Conservation (phyloP, 2,797 vertebrate genomes). For the Scolopax bukidnonensis region DNA sequence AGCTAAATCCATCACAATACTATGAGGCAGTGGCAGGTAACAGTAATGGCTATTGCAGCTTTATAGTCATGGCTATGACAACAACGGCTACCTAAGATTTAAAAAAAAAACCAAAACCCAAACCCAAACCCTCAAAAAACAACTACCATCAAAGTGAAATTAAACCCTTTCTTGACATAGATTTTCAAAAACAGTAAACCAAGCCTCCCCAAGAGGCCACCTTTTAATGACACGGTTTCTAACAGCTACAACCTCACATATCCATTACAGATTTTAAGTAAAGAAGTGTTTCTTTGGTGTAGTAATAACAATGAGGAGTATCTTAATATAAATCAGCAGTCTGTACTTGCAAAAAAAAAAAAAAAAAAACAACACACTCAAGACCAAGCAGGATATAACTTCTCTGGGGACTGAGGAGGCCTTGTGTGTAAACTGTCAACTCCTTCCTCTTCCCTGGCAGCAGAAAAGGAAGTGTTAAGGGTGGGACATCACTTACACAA, state of each 20-base stretch:
- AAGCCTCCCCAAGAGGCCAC: background rate
- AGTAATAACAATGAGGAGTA: slow-evolving; percentile 18
- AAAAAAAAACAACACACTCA: background rate
- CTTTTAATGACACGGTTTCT: background rate
- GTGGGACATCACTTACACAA: slow-evolving; percentile 21
- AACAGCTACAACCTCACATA: background rate
- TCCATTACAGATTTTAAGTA: background rate
- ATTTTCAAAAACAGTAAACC: background rate
- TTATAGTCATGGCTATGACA: background rate
- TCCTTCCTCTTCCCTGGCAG: slow-evolving; percentile 55
- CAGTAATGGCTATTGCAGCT: background rate
- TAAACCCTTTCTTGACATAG: background rate
- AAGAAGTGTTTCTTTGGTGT: background rate
- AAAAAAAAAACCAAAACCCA: background rate
- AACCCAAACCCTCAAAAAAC: background rate
- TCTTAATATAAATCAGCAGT: slow-evolving; percentile 35
- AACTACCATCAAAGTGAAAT: background rate
- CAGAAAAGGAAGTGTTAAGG: slow-evolving; percentile 41
- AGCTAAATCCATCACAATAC: background rate
- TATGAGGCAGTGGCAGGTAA: background rate
- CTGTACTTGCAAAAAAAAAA: background rate
- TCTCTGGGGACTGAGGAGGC: slow-evolving; percentile 20
- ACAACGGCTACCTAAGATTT: background rate
- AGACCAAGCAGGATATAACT: slow-evolving; percentile 54
- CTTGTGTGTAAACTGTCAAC: slow-evolving; percentile 56